phyloP scores from a whole-genome alignment of 2,888 invertebrate species.

The Drosophila monieri region DNA sequence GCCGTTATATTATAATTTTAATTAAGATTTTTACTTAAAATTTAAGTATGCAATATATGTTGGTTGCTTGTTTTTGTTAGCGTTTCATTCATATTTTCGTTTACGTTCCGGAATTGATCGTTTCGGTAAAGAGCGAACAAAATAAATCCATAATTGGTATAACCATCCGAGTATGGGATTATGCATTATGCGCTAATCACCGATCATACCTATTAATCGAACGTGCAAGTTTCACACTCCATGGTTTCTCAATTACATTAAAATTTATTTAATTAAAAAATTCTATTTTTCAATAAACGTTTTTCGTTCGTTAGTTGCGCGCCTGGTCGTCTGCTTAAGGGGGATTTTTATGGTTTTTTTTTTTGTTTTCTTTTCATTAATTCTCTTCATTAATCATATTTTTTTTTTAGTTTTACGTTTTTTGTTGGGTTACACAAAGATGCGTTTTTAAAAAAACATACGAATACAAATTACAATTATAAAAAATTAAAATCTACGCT shows the following conservation, averaged over 20 bases:
- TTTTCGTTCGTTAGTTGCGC: conserved; percentile 24
- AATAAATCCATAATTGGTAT: conserved; percentile 20
- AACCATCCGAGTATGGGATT: conserved; percentile 5
- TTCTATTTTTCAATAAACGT: conserved; percentile 55
- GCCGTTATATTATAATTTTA: conserved; percentile 48
- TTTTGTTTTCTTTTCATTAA: background rate
- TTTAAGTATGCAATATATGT: conserved; percentile 56
- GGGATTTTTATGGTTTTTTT: background rate
- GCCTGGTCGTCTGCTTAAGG: background rate
- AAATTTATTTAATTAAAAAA: conserved; percentile 63
- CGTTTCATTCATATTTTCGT: conserved; percentile 31
- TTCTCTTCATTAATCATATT: conserved; percentile 16
- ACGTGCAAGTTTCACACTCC: conserved; percentile 19
- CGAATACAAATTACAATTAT: conserved; percentile 49
- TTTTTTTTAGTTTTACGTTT: conserved; percentile 23
- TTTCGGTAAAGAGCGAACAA: conserved; percentile 18
- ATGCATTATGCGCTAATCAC: conserved; percentile 7
- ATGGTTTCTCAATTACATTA: conserved; percentile 41
- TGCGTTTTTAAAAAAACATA: conserved; percentile 53
- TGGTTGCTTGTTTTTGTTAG: conserved; percentile 51
- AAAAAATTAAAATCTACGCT: conserved; percentile 60
- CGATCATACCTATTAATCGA: conserved; percentile 1
- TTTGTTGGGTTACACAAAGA: conserved; percentile 39
- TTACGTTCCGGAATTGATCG: conserved; percentile 3
- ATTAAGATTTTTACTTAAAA: conserved; percentile 76